Percentiles rank a stretch among this genome's conserved stretches.
Conservation (phyloP, 2,797 vertebrate species). For the Squalus acanthias region DNA sequence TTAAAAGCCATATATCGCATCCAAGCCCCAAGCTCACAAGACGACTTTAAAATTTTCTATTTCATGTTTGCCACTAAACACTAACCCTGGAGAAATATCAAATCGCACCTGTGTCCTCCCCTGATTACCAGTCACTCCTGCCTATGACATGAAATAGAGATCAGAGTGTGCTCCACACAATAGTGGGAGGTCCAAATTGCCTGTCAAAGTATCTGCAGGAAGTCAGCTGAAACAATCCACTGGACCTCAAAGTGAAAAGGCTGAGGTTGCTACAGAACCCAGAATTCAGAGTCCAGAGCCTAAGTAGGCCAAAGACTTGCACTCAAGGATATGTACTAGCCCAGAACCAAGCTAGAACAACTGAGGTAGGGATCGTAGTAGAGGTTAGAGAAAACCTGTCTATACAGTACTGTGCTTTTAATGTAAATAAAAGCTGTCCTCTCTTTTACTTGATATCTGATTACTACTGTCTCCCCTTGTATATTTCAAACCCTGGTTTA, state of each 20-base stretch:
- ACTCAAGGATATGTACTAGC: neutral
- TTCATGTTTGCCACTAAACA: neutral
- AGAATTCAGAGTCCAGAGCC: neutral
- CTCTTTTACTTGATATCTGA: neutral
- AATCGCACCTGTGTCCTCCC: neutral
- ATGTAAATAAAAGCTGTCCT: neutral
- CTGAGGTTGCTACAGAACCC: neutral
- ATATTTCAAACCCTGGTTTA: neutral
- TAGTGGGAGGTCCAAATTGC: neutral
- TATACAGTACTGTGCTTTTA: neutral
- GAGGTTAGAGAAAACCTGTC: neutral
- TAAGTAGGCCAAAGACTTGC: neutral
- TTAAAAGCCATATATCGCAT: neutral
- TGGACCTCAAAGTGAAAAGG: neutral
- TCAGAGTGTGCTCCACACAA: neutral
- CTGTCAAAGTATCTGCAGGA: neutral
- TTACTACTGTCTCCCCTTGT: neutral
- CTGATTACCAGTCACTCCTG: neutral
- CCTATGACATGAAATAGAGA: neutral
- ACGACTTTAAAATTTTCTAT: neutral
- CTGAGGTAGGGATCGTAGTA: neutral
- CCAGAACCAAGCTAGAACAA: neutral
- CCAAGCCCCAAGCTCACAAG: neutral
- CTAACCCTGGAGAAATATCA: neutral
- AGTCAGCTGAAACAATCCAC: neutral